These are phyloP conservation scores for Drosophila formosana DNA, from an alignment of 2,888 invertebrate species.

Conservation along the genomic window DNA sequence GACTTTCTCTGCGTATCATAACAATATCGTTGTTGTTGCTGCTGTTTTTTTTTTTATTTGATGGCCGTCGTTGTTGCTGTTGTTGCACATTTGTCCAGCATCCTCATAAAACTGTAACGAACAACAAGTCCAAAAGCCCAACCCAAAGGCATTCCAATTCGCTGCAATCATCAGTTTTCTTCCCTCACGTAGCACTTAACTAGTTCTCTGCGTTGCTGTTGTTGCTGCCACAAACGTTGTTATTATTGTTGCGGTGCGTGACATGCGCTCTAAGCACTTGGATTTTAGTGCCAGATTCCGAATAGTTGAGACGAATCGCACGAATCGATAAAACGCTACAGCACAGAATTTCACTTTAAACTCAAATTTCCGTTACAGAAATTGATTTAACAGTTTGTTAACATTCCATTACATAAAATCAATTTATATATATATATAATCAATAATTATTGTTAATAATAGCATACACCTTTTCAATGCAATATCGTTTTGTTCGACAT, in stretches of 20 bases:
- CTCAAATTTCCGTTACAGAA: not conserved
- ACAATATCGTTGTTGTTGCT: conserved; percentile 38
- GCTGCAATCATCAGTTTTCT: conserved; percentile 34
- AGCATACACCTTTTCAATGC: too few species aligned
- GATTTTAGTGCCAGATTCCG: conserved; percentile 34
- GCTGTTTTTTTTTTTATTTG: conserved; percentile 10
- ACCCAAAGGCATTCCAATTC: conserved; percentile 20
- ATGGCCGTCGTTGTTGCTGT: conserved; percentile 5
- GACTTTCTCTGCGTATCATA: conserved; percentile 60
- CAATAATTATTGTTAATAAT: too few species aligned
- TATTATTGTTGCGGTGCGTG: conserved; percentile 58
- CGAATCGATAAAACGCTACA: conserved; percentile 7
- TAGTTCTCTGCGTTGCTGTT: conserved; percentile 31
- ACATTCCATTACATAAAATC: not conserved
- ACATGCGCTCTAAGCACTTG: conserved; percentile 59
- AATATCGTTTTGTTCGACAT: too few species aligned
- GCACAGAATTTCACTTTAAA: conserved; percentile 43
- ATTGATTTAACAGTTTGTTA: not conserved
- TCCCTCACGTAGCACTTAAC: conserved; percentile 58
- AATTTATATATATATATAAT: too few species aligned
- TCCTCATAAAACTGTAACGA: conserved; percentile 41
- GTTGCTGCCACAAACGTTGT: conserved; percentile 3
- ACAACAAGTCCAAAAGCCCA: conserved; percentile 17
- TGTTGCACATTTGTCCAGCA: conserved; percentile 46
- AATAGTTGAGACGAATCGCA: conserved; percentile 30